These are phyloP conservation scores for Periophthalmodon schlosseri DNA, from an alignment of 2,113 vertebrate genomes.

Conservation along the genomic window DNA sequence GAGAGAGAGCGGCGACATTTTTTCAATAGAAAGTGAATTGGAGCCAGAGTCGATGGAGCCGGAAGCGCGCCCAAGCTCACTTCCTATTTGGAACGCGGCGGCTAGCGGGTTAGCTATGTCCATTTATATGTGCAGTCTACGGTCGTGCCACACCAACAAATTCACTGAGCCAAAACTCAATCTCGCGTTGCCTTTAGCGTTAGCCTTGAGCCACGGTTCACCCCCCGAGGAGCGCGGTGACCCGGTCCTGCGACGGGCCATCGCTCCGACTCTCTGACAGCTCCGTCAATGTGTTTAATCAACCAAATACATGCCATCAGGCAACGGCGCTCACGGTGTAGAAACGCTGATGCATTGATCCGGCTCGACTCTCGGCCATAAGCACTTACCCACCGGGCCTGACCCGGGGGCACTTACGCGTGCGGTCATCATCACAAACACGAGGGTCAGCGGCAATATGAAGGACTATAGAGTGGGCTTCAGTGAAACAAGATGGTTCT, in stretches of 20 bases:
- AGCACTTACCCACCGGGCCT: constrained; percentile 31
- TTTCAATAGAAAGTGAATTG: not conserved
- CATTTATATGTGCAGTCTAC: no score
- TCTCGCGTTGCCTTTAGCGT: constrained; percentile 15
- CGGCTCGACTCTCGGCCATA: constrained; percentile 41
- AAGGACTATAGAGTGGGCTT: constrained; percentile 12
- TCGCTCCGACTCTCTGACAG: constrained; percentile 60
- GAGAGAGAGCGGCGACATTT: not conserved
- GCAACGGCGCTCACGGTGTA: constrained; percentile 56
- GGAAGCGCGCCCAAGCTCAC: no score
- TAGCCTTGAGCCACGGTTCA: constrained; percentile 33
- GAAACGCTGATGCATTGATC: constrained; percentile 62
- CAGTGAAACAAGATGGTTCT: constrained; percentile 8
- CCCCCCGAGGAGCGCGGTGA: constrained; percentile 18
- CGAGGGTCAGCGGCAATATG: not conserved
- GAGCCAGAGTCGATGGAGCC: no score
- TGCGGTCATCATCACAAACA: not conserved
- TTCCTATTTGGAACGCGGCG: no score
- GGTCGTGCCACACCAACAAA: constrained; percentile 23
- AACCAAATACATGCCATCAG: constrained; percentile 54
- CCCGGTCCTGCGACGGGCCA: constrained; percentile 36
- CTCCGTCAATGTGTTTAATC: constrained; percentile 68
- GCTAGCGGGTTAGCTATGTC: no score
- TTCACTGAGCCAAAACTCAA: constrained; percentile 34
- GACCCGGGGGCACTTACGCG: constrained; percentile 15